These are phyloP conservation scores for Dione vanillae DNA, from an alignment of 2,888 invertebrate genomes.

Conservation along the genomic window DNA sequence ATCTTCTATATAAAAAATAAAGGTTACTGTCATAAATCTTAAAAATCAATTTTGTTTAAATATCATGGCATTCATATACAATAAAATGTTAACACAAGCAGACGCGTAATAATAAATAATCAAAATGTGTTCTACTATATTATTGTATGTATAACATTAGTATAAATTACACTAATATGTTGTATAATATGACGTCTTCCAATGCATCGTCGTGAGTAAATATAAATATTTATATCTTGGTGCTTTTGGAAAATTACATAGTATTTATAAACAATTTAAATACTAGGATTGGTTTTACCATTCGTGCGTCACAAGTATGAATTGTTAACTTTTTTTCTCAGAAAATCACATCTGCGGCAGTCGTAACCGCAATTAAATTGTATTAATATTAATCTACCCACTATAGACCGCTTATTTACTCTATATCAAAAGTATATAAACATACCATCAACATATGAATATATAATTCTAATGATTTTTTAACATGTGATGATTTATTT, in stretches of 20 bases:
- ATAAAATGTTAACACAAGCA: too few relatives aligned
- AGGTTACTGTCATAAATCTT: too few relatives aligned
- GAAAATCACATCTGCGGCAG: conserved; percentile 24
- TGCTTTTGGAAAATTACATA: conserved; percentile 41
- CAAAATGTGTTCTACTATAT: too few relatives aligned
- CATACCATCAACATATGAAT: neutral
- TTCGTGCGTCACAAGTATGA: conserved; percentile 36
- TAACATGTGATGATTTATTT: neutral
- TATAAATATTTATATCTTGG: conserved; percentile 2
- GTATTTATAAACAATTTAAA: conserved; percentile 36
- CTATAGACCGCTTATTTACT: neutral
- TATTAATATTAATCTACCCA: conserved; percentile 8
- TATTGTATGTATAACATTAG: too few relatives aligned
- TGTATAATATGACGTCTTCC: neutral
- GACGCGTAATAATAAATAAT: too few relatives aligned
- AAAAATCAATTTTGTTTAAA: too few relatives aligned
- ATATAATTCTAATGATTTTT: neutral
- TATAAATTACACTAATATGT: neutral
- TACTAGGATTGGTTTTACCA: conserved; percentile 33
- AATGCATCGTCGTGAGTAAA: neutral
- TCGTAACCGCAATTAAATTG: conserved; percentile 30
- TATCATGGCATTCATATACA: too few relatives aligned
- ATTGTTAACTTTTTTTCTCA: conserved; percentile 35
- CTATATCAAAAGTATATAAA: neutral
- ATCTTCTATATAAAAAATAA: too few relatives aligned